These are phyloP conservation scores for Grallaria varia DNA, from an alignment of 2,113 vertebrate species.

Conservation along the genomic window DNA sequence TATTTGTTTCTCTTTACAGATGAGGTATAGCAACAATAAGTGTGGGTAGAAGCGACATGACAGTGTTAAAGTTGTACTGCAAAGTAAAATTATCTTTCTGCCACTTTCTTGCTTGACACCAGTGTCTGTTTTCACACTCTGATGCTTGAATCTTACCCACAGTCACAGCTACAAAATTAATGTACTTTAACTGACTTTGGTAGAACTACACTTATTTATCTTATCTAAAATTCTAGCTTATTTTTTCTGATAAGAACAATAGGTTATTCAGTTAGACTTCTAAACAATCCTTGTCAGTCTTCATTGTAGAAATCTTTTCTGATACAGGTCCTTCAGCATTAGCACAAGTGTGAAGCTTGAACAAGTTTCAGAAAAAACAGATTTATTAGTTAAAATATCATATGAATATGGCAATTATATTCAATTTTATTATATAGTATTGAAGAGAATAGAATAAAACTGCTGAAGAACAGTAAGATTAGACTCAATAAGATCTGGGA, in stretches of 20 bases:
- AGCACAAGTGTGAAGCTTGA: background rate
- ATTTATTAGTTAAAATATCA: background rate
- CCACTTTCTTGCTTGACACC: background rate
- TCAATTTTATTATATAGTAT: background rate
- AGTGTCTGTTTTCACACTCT: background rate
- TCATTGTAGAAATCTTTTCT: background rate
- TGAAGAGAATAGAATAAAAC: background rate
- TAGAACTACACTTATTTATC: background rate
- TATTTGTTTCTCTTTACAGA: background rate
- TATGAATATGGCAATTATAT: background rate
- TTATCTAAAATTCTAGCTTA: background rate
- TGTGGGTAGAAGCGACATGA: background rate
- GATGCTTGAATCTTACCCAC: background rate
- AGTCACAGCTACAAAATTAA: background rate
- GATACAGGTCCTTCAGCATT: background rate
- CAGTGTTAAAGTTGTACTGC: background rate
- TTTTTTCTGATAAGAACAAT: background rate
- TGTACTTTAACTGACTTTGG: background rate
- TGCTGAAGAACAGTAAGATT: background rate
- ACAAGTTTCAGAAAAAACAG: background rate
- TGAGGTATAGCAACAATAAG: rapidly evolving
- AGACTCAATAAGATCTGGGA: background rate
- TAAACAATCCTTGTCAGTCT: background rate
- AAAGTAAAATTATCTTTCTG: background rate
- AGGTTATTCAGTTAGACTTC: background rate